Conservation (phyloP, 2,113 vertebrate species). For the Rynchops niger region DNA sequence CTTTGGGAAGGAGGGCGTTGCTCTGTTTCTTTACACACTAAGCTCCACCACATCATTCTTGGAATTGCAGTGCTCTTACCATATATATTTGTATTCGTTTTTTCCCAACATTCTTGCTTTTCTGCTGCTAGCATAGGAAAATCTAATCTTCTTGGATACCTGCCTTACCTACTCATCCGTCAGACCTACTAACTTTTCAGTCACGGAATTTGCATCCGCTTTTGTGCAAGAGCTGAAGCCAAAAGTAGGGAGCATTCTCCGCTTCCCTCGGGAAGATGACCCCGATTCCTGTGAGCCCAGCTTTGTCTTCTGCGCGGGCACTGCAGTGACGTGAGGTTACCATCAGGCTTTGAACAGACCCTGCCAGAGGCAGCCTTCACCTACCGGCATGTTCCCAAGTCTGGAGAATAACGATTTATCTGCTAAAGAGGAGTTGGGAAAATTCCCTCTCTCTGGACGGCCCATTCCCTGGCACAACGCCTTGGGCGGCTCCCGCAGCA, state of each 20-base stretch:
- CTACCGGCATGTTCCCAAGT: background rate
- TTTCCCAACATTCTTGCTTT: background rate
- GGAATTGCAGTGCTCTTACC: background rate
- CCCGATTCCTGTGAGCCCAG: accelerated
- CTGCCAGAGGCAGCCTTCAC: background rate
- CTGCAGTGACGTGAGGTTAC: background rate
- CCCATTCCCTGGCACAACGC: accelerated
- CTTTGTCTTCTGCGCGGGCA: accelerated
- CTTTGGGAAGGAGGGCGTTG: background rate
- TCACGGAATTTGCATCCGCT: accelerated
- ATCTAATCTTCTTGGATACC: background rate
- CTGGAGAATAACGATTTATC: background rate
- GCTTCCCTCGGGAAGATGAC: accelerated
- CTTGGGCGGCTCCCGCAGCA: background rate
- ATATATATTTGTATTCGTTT: background rate
- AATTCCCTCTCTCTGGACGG: background rate
- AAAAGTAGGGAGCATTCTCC: background rate
- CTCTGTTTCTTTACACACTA: background rate
- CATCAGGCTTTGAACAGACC: background rate
- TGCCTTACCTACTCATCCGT: background rate
- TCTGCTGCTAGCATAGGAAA: background rate
- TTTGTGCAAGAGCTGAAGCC: background rate
- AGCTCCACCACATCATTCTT: background rate
- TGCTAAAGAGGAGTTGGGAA: background rate
- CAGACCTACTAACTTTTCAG: background rate